phyloP scores from a whole-genome alignment of 2,113 vertebrate species.

The Thryonomys swinderianus region DNA sequence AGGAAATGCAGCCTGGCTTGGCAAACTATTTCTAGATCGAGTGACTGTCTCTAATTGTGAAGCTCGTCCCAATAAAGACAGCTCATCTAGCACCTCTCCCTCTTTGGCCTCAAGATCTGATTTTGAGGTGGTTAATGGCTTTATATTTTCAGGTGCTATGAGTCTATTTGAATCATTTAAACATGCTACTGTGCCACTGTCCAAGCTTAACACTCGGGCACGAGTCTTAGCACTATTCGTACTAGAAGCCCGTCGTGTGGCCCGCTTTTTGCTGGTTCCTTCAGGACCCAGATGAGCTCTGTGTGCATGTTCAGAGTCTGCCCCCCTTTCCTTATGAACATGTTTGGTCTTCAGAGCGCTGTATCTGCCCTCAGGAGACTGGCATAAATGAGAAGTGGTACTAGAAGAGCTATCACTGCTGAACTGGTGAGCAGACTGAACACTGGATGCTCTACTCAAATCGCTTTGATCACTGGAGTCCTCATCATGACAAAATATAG shows the following conservation, averaged over 20 bases:
- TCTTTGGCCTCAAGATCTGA: constrained; percentile 99
- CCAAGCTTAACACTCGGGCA: constrained; percentile 96
- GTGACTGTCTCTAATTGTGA: constrained; percentile 99
- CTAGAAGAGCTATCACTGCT: constrained; percentile 98
- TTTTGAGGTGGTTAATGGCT: constrained; percentile 98
- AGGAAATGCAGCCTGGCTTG: constrained; percentile 93
- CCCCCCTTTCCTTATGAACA: constrained; percentile 82
- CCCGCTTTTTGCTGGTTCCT: constrained; percentile 87
- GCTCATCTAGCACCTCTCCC: constrained; percentile 98
- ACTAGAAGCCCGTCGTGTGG: constrained; percentile 92
- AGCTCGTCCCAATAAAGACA: constrained; percentile 96
- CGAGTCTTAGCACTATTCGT: constrained; percentile 94
- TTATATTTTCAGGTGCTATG: constrained; percentile 91
- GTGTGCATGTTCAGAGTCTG: constrained; percentile 84
- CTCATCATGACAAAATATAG: constrained; percentile 93
- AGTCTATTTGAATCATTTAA: constrained; percentile 94
- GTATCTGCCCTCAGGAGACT: constrained; percentile 93
- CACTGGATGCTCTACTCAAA: constrained; percentile 95
- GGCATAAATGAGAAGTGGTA: constrained; percentile 94
- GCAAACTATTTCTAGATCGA: constrained; percentile 98
- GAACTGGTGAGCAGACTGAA: constrained; percentile 94
- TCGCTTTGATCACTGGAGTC: constrained; percentile 99
- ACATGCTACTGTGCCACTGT: constrained; percentile 97
- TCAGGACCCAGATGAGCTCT: constrained; percentile 87
- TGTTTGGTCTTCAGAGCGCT: constrained; percentile 92